These are phyloP conservation scores for Mythimna vitellina DNA, from an alignment of 2,888 invertebrate species.

Conservation along the genomic window DNA sequence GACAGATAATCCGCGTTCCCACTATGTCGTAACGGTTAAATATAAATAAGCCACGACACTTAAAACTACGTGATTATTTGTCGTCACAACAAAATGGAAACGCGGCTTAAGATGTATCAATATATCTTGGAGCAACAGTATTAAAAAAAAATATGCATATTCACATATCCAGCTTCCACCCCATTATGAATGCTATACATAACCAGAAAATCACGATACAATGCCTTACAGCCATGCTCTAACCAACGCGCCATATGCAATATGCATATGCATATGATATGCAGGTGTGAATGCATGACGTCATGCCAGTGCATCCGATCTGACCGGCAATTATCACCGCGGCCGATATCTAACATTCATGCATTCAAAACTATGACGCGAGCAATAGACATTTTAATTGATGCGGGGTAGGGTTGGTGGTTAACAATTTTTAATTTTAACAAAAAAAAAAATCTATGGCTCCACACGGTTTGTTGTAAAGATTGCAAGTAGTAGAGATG, in stretches of 20 bases:
- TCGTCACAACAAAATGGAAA: too few relatives aligned
- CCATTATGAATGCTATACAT: conserved; percentile 1
- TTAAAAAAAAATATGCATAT: too few relatives aligned
- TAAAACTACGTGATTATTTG: too few relatives aligned
- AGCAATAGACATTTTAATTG: conserved; percentile 51
- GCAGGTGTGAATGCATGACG: conserved; percentile 26
- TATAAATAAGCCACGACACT: too few relatives aligned
- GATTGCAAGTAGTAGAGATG: too few relatives aligned
- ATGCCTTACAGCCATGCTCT: neutral
- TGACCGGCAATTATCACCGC: conserved; percentile 54
- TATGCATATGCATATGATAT: conserved; percentile 28
- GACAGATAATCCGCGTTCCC: too few relatives aligned
- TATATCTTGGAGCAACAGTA: too few relatives aligned
- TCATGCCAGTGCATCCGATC: conserved; percentile 3
- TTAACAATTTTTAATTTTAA: too few relatives aligned
- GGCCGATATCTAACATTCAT: conserved; percentile 49
- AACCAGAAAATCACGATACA: conserved; percentile 22
- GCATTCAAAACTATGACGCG: conserved; percentile 51
- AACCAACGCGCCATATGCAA: conserved; percentile 11
- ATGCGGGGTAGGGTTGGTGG: conserved; percentile 35
- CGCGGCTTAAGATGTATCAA: too few relatives aligned
- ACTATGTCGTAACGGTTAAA: too few relatives aligned
- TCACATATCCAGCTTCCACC: neutral
- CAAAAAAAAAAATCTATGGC: too few relatives aligned
- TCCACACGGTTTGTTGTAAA: too few relatives aligned